Conservation (phyloP, 2,797 vertebrate species). For the Otus scops region DNA sequence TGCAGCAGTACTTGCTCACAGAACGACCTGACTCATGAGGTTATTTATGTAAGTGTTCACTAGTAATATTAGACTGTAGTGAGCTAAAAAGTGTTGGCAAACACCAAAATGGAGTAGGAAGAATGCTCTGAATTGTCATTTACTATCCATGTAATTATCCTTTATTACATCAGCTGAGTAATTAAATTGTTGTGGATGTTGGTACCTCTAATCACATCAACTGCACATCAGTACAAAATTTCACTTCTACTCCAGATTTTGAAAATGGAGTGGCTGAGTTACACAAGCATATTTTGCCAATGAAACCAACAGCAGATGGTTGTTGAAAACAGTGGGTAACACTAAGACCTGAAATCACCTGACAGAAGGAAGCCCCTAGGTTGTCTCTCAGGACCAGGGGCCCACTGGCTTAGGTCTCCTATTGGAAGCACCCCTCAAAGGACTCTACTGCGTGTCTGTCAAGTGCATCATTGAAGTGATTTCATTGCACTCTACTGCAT, state of each 20-base stretch:
- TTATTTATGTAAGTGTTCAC: background rate
- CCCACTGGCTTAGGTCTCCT: background rate
- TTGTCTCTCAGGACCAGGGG: background rate
- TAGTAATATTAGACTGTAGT: background rate
- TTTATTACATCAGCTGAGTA: background rate
- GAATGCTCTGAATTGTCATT: background rate
- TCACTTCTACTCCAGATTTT: background rate
- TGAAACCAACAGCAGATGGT: background rate
- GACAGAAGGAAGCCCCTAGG: background rate
- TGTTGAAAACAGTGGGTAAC: background rate
- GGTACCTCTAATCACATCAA: background rate
- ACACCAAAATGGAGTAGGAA: background rate
- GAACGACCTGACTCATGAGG: background rate
- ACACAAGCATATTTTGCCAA: background rate
- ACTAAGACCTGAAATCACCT: background rate
- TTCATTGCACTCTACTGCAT: background rate
- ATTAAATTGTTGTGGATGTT: background rate
- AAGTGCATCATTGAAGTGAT: accelerated
- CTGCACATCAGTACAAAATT: background rate
- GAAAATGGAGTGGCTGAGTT: background rate
- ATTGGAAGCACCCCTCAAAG: background rate
- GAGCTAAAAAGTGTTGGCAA: background rate
- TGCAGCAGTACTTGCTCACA: background rate
- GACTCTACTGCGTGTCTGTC: background rate
- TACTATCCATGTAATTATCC: background rate